These are phyloP conservation scores for Enteromius unitaeniatus DNA, from an alignment of 2,797 vertebrate genomes.

Conservation along the genomic window DNA sequence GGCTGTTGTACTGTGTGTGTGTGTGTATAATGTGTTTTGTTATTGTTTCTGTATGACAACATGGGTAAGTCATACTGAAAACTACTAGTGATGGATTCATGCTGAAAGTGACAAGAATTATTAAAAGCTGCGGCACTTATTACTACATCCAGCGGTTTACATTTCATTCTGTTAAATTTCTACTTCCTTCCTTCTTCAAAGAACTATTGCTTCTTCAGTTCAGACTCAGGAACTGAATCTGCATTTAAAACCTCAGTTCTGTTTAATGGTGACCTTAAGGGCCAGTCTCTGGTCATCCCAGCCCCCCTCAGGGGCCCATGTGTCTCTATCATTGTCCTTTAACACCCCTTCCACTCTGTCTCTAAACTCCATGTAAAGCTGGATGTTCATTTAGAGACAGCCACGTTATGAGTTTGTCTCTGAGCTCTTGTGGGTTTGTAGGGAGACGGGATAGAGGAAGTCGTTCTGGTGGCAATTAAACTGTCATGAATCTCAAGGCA, in stretches of 20 bases:
- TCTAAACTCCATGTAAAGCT: not conserved
- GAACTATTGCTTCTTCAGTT: not conserved
- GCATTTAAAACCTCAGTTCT: not conserved
- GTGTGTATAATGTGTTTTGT: no score
- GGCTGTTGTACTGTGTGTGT: no score
- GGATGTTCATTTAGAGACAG: conserved; percentile 13
- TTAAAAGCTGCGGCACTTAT: not conserved
- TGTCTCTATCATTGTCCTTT: conserved; percentile 9
- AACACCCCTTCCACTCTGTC: not conserved
- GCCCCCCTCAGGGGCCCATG: not conserved
- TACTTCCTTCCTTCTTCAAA: not conserved
- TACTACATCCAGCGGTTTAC: not conserved
- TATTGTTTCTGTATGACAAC: no score
- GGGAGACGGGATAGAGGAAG: conserved; percentile 28
- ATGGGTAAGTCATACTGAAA: no score
- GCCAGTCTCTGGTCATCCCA: conserved; percentile 32
- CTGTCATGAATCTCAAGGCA: conserved; percentile 60
- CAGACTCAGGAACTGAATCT: not conserved
- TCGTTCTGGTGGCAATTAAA: conserved; percentile 71
- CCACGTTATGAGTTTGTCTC: conserved; percentile 11
- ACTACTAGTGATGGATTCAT: not conserved
- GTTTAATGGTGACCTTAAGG: conserved; percentile 3
- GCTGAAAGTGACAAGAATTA: not conserved
- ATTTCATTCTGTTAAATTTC: not conserved
- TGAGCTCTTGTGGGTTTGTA: conserved; percentile 44